phyloP scores from a whole-genome alignment of 2,888 invertebrate genomes.

The Drosophila lutescens region DNA sequence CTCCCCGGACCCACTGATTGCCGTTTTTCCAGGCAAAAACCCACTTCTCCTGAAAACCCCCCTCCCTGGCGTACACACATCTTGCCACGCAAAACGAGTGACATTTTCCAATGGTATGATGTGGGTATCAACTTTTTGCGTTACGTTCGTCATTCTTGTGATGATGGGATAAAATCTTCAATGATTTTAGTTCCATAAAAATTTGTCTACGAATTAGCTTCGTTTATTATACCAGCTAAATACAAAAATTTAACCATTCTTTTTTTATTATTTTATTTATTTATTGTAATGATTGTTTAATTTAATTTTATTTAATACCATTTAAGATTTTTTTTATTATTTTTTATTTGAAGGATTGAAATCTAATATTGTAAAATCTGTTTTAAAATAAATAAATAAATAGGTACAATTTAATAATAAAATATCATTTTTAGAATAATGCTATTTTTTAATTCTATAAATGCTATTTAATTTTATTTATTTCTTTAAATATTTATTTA shows the following conservation, averaged over 20 bases:
- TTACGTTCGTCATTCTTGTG: not conserved
- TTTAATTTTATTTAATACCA: no score
- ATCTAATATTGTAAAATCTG: no score
- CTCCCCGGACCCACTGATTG: conserved; percentile 19
- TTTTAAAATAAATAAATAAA: not conserved
- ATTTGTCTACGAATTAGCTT: no score
- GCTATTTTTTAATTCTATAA: no score
- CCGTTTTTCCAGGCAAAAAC: conserved; percentile 32
- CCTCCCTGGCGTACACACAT: conserved; percentile 18
- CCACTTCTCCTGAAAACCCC: not conserved
- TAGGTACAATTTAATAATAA: not conserved
- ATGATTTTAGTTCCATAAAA: no score
- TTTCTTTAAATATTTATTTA: no score
- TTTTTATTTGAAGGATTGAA: not conserved
- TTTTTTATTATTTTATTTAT: no score
- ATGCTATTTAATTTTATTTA: no score
- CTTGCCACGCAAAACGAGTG: conserved; percentile 26
- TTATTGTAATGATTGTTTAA: no score
- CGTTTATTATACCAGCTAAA: no score
- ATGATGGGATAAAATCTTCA: no score
- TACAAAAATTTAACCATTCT: not conserved
- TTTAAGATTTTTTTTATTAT: no score
- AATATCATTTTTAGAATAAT: not conserved
- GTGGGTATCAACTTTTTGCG: conserved; percentile 2
- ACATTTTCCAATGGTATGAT: conserved; percentile 11